Evolutionary conservation across 53 echinoderm and acorn worm species (phyloP).

Genomic region (Holothuria scabra): DNA sequence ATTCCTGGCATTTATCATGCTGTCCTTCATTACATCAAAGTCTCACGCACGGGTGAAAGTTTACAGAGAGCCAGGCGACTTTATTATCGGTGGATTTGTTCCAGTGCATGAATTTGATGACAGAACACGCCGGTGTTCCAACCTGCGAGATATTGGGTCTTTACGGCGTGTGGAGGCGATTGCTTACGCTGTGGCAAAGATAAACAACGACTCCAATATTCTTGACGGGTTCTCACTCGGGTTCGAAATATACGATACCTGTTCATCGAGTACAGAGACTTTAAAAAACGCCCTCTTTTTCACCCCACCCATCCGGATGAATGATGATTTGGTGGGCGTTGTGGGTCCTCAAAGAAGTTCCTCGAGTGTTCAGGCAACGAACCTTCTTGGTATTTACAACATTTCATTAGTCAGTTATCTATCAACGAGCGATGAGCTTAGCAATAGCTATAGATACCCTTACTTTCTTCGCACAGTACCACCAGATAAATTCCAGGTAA

Average conservation of each 20-base stretch:
- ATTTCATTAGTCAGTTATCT: slow-evolving; percentile 90
- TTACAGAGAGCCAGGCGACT: slow-evolving; percentile 73
- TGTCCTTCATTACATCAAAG: too few species aligned
- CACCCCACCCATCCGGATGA: slow-evolving; percentile 64
- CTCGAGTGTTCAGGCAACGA: slow-evolving; percentile 87
- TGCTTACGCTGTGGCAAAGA: slow-evolving; percentile 67
- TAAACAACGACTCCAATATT: slow-evolving; percentile 70
- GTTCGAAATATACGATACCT: slow-evolving; percentile 92
- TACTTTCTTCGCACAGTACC: too few species aligned
- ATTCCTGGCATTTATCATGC: too few species aligned
- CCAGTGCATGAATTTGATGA: slow-evolving; percentile 80
- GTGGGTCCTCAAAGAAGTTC: slow-evolving; percentile 92
- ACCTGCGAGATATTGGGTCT: slow-evolving; percentile 58
- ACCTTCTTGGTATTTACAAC: slow-evolving; percentile 78
- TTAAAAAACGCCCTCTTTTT: slow-evolving; percentile 76
- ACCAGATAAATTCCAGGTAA: too few species aligned
- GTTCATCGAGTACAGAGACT: slow-evolving; percentile 71
- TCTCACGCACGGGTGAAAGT: neutral
- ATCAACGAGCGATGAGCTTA: slow-evolving; percentile 88
- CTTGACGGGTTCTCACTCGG: slow-evolving; percentile 73
- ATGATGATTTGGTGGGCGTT: slow-evolving; percentile 66
- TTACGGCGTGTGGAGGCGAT: slow-evolving; percentile 87
- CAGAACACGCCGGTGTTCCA: slow-evolving; percentile 58
- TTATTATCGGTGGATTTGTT: slow-evolving; percentile 84
- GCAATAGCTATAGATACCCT: too few species aligned